Conservation (phyloP, 2,888 invertebrate genomes). For the Meghimatium bilineatum region DNA sequence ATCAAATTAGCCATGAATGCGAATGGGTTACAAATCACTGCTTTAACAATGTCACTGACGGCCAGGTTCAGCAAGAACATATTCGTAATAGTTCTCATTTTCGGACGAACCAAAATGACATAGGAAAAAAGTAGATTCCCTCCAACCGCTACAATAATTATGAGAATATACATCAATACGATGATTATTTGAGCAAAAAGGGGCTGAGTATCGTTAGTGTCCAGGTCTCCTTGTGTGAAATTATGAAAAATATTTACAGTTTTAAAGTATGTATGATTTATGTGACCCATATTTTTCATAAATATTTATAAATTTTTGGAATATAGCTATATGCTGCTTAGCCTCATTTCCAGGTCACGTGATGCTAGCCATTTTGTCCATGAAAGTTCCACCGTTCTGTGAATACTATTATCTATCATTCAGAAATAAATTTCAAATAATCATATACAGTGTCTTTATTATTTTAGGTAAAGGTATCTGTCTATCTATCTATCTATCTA, state of each 20-base stretch:
- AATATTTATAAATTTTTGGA: not conserved
- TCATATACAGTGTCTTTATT: no score
- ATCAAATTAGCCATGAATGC: conserved; percentile 87
- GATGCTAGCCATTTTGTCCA: conserved; percentile 4
- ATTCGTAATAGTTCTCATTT: conserved; percentile 95
- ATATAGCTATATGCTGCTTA: not conserved
- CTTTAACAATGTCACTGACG: conserved; percentile 77
- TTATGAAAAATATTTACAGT: not conserved
- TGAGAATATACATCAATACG: conserved; percentile 77
- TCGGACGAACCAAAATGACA: conserved; percentile 88
- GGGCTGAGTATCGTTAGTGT: conserved; percentile 35
- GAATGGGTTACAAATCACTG: conserved; percentile 78
- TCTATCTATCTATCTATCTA: no score
- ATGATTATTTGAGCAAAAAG: conserved; percentile 70
- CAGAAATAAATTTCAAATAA: no score
- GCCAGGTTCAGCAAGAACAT: conserved; percentile 79
- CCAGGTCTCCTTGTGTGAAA: not conserved
- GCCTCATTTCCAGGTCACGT: not conserved
- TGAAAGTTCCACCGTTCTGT: no score
- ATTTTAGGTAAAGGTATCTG: no score
- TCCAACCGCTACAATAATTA: conserved; percentile 77
- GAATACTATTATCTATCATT: no score
- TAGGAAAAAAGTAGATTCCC: conserved; percentile 85
- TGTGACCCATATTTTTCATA: not conserved
- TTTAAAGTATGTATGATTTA: not conserved